Percentiles rank a stretch among this genome's conserved stretches.
Conservation (phyloP, 92 coral and sea anemone species). For the Actinostola sp. region DNA sequence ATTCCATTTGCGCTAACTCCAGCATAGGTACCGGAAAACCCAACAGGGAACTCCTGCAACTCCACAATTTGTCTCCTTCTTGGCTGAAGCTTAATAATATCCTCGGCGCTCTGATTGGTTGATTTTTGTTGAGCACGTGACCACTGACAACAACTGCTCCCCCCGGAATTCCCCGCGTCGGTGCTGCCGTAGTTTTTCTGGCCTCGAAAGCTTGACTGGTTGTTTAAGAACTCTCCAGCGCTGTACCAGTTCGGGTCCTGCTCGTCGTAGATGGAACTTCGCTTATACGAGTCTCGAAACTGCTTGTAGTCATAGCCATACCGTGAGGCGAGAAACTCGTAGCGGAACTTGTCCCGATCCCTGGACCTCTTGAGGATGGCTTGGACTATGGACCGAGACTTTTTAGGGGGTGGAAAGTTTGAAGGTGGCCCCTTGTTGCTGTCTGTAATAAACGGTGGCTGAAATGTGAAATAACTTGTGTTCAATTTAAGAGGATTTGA, state of each 20-base stretch:
- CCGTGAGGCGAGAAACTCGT: slow-evolving; percentile 40
- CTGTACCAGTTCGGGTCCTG: slow-evolving; percentile 55
- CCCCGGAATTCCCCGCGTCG: slow-evolving; percentile 20
- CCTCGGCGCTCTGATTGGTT: slow-evolving; percentile 45
- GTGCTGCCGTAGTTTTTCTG: slow-evolving; percentile 48
- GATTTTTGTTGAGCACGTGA: slow-evolving; percentile 29
- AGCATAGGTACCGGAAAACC: slow-evolving; percentile 30
- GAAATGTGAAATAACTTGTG: background rate
- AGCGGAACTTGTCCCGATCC: slow-evolving; percentile 44
- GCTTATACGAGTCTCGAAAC: slow-evolving; percentile 20
- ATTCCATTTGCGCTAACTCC: slow-evolving; percentile 1
- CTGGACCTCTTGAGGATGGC: slow-evolving; percentile 42
- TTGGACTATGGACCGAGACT: slow-evolving; percentile 43
- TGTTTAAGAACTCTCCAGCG: slow-evolving; percentile 44
- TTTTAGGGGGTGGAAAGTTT: slow-evolving; percentile 28
- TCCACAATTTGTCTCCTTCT: slow-evolving; percentile 42
- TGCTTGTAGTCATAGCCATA: slow-evolving; percentile 39
- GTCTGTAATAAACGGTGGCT: slow-evolving; percentile 40
- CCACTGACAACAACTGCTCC: slow-evolving; percentile 26
- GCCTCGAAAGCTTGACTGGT: slow-evolving; percentile 28
- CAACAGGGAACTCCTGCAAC: slow-evolving; percentile 43
- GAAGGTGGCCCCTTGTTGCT: slow-evolving; percentile 15
- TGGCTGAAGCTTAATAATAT: slow-evolving; percentile 38
- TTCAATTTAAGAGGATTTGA: no score
- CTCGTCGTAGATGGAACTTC: slow-evolving; percentile 40